These are phyloP conservation scores for Uloborus diversus DNA, from an alignment of 1,140 invertebrate species.

Conservation along the genomic window DNA sequence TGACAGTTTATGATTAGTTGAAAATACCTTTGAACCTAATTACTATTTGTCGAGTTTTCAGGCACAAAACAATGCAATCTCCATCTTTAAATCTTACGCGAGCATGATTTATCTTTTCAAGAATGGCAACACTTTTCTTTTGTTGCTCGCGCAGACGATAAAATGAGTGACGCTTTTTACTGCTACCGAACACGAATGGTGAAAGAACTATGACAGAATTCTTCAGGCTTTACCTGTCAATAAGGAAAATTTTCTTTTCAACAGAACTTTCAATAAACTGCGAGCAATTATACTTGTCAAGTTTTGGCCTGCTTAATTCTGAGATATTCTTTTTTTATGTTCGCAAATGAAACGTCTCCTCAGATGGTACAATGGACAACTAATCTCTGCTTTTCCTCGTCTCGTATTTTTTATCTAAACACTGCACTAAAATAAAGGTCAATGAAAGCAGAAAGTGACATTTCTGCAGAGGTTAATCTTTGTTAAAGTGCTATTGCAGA, in stretches of 20 bases:
- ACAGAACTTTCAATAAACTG: slow-evolving; percentile 18
- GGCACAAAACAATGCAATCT: neutral
- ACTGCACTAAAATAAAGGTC: neutral
- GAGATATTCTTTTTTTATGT: neutral
- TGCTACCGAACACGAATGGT: neutral
- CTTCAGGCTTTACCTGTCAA: neutral
- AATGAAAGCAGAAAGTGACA: neutral
- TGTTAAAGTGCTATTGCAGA: too few relatives aligned
- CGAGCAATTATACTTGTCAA: slow-evolving; percentile 10
- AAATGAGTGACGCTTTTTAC: neutral
- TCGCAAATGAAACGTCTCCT: neutral
- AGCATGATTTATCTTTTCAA: too few relatives aligned
- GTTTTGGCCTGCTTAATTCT: neutral
- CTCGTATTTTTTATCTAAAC: too few relatives aligned
- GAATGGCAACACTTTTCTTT: too few relatives aligned
- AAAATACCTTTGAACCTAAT: neutral
- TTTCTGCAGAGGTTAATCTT: too few relatives aligned
- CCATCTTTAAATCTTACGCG: neutral
- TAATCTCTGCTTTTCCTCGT: neutral
- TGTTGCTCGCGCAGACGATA: neutral
- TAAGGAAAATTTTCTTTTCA: slow-evolving; percentile 25
- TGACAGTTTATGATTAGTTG: neutral
- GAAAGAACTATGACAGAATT: neutral
- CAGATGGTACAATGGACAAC: neutral
- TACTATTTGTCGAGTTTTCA: neutral